A percentile compares a stretch with the other conserved stretches of the same genome.
These are phyloP conservation scores for Lynx canadensis DNA, from an alignment of 2,113 vertebrate genomes.

Conservation along the genomic window DNA sequence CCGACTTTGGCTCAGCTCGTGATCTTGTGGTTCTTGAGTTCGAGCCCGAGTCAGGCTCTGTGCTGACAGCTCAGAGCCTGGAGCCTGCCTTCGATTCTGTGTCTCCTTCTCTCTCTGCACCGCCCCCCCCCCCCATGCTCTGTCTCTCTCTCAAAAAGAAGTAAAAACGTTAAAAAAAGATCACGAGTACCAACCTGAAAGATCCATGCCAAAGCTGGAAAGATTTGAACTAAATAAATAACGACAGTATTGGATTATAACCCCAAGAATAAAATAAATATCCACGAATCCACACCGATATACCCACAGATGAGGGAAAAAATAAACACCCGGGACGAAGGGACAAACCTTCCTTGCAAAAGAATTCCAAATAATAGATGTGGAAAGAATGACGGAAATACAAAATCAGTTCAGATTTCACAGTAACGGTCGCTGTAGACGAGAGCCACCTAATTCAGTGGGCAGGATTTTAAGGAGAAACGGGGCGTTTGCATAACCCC, in stretches of 20 bases:
- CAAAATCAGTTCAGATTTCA: rapidly evolving
- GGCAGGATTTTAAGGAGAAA: not conserved
- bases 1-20: no score
- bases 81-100: no score
- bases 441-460: rapidly evolving
- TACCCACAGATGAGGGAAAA: not conserved
- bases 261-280: not conserved
- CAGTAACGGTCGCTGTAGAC: rapidly evolving
- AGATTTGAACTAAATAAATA: not conserved
- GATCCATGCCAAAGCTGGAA: not conserved
- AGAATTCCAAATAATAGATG: not conserved
- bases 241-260: not conserved
- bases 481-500: not conserved
- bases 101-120: no score
- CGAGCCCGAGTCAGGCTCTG: rapidly evolving
- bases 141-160: no score
- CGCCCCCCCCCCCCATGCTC: no score
- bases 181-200: not conserved
- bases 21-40: no score
- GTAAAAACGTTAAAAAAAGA: not conserved
- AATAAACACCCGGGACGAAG: not conserved
- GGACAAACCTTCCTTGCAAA: not conserved
- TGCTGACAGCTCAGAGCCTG: no score
- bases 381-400: not conserved
- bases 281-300: not conserved